These are phyloP conservation scores for Lota lota DNA, from an alignment of 2,113 vertebrate genomes.

Conservation along the genomic window DNA sequence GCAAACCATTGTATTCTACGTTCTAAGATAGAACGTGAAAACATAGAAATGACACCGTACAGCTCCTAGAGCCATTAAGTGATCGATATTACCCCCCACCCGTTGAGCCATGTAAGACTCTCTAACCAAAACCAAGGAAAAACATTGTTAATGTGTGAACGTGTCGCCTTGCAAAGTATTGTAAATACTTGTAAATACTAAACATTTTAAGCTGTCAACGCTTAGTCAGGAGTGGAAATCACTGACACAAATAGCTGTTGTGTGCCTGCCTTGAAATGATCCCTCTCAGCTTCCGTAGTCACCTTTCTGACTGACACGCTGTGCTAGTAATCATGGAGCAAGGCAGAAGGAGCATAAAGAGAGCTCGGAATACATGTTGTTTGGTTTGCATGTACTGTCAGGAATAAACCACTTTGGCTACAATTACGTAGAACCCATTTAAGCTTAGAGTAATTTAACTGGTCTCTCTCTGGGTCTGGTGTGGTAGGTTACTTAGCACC, in stretches of 20 bases:
- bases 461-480: not conserved
- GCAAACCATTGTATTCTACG: constrained; percentile 28
- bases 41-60: not conserved
- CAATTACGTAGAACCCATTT: too few species aligned
- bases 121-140: constrained; percentile 33
- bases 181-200: constrained; percentile 59
- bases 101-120: constrained; percentile 12
- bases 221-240: constrained; percentile 50
- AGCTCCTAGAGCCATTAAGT: constrained; percentile 48
- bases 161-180: constrained; percentile 47
- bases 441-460: too few species aligned
- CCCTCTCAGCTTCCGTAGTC: constrained; percentile 55
- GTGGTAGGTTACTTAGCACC: too few species aligned
- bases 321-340: constrained; percentile 61
- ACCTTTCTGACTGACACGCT: constrained; percentile 59
- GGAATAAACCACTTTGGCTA: constrained; percentile 22
- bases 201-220: constrained; percentile 66
- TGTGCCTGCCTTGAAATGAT: constrained; percentile 55
- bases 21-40: not conserved
- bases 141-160: constrained; percentile 42
- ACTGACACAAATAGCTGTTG: constrained; percentile 69
- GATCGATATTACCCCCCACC: constrained; percentile 39
- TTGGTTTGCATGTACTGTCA: too few species aligned
- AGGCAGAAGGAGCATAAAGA: constrained; percentile 47
- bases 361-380: not conserved